Evolutionary conservation across 2,888 invertebrate species (phyloP).

Genomic region (Andrena bucephala): DNA sequence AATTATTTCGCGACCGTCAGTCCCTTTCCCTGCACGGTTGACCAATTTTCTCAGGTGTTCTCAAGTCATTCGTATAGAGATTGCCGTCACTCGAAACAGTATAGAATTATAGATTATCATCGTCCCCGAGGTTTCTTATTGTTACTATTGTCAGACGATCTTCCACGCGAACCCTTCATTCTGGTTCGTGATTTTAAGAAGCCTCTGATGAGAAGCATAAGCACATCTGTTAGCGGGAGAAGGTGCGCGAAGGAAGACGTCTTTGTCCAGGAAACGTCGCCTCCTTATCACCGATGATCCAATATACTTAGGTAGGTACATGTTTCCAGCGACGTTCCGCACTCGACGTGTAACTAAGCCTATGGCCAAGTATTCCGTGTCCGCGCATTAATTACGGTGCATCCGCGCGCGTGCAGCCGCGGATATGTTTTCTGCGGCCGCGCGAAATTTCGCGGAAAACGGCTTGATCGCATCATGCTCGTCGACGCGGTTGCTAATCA

Average conservation of each 20-base stretch:
- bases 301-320: conserved; percentile 30
- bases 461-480: conserved; percentile 51
- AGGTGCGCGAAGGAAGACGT: conserved; percentile 10
- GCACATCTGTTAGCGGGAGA: too few species aligned
- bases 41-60: conserved; percentile 28
- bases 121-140: too few species aligned
- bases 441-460: conserved; percentile 50
- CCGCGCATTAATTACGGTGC: conserved; percentile 78
- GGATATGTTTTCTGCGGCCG: conserved; percentile 42
- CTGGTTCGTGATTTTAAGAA: background rate
- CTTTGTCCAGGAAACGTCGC: background rate
- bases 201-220: too few species aligned
- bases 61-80: background rate
- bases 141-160: too few species aligned
- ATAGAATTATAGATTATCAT: too few species aligned
- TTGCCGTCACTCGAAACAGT: too few species aligned
- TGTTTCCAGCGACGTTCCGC: conserved; percentile 71
- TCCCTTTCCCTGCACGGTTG: background rate
- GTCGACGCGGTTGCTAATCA: background rate
- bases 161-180: background rate
- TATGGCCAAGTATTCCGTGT: conserved; percentile 76
- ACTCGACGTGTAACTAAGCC: conserved; percentile 72
- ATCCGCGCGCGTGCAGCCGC: conserved; percentile 23
- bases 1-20: conserved; percentile 56
- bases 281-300: conserved; percentile 45